phyloP scores from a whole-genome alignment of 2,888 invertebrate genomes.

The Liopterus haemorrhoidalis region DNA sequence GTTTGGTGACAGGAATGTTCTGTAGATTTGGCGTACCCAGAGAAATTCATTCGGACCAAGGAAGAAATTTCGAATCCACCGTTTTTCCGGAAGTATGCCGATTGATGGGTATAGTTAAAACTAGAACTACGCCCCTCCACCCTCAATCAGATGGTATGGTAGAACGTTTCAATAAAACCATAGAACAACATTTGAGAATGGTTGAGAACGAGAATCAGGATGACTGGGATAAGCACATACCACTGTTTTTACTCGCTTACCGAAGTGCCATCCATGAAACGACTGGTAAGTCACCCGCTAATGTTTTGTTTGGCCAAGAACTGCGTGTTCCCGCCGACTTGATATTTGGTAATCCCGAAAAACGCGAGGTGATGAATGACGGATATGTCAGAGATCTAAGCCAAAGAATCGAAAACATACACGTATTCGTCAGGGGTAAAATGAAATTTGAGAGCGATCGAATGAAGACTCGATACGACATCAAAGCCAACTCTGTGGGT shows the following conservation, averaged over 20 bases:
- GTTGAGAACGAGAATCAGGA: not conserved
- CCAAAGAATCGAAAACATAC: slow-evolving; percentile 1
- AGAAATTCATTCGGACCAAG: too few relatives aligned
- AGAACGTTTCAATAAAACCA: not conserved
- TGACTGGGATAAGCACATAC: slow-evolving; percentile 14
- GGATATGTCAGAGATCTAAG: slow-evolving; percentile 2
- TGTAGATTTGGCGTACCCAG: too few relatives aligned
- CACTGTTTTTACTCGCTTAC: slow-evolving; percentile 21
- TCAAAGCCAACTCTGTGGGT: not conserved
- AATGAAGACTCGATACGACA: not conserved
- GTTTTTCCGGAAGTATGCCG: too few relatives aligned
- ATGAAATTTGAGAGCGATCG: not conserved
- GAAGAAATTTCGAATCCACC: too few relatives aligned
- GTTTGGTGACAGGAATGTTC: too few relatives aligned
- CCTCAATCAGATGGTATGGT: slow-evolving; percentile 4
- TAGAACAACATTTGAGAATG: not conserved
- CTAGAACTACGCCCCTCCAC: not conserved
- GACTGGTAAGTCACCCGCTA: slow-evolving; percentile 6
- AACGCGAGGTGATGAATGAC: not conserved
- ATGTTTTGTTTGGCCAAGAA: slow-evolving; percentile 5
- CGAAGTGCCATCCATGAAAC: slow-evolving; percentile 11
- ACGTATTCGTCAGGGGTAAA: not conserved
- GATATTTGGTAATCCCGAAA: not conserved
- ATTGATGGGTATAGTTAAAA: too few relatives aligned
- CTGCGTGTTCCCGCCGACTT: not conserved